Percentiles rank a stretch among this genome's conserved stretches.
Evolutionary conservation across 2,888 invertebrate genomes (phyloP).

Genomic region (Philaethria dido): DNA sequence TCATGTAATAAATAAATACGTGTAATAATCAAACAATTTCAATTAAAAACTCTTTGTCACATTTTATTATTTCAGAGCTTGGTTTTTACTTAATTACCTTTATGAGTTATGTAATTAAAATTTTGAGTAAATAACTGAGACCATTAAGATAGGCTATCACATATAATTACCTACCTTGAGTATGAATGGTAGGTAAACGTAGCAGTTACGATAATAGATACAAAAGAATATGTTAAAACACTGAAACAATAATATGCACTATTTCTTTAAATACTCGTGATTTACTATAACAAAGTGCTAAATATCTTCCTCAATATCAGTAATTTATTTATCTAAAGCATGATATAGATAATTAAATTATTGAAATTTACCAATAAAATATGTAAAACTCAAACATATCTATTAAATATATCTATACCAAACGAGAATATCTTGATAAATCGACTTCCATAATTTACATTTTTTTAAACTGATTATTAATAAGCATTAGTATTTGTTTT

Average conservation of each 20-base stretch:
- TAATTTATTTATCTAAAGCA: constrained; percentile 12
- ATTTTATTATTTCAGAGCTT: neutral
- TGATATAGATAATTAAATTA: neutral
- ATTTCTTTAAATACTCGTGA: neutral
- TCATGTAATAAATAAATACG: neutral
- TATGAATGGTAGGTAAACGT: neutral
- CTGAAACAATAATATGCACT: neutral
- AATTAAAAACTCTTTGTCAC: neutral
- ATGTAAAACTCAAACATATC: no score
- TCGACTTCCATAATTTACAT: no score
- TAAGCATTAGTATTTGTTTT: no score
- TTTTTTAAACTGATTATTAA: no score
- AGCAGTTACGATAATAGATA: neutral
- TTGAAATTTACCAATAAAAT: neutral
- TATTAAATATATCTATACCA: no score
- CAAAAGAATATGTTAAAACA: constrained; percentile 4
- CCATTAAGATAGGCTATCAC: neutral
- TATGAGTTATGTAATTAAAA: neutral
- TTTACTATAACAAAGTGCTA: constrained; percentile 3
- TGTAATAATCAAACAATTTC: neutral
- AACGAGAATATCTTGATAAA: no score
- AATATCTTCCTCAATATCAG: neutral
- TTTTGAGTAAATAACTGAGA: neutral
- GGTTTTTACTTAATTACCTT: neutral
- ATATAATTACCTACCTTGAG: neutral